A percentile compares a stretch with the other conserved stretches of the same genome.
Conservation (phyloP, 2,797 vertebrate genomes). For the Thunnus albacares region DNA sequence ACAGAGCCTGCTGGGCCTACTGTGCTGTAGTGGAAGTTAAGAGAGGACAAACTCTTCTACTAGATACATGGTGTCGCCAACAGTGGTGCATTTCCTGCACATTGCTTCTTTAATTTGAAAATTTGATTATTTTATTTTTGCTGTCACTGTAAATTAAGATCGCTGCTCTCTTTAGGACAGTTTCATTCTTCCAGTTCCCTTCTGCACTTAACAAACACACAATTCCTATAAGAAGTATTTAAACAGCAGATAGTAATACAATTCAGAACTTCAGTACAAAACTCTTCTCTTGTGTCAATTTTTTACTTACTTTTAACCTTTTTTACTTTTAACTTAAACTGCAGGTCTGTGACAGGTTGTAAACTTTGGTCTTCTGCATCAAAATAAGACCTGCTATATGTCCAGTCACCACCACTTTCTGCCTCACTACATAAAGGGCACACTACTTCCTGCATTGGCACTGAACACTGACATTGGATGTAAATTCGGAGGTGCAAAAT, state of each 20-base stretch:
- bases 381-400: too few relatives aligned
- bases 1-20: conserved; percentile 28
- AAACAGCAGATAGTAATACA: not conserved
- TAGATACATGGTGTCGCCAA: not conserved
- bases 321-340: too few relatives aligned
- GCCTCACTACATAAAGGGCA: too few relatives aligned
- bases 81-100: not conserved
- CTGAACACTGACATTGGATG: too few relatives aligned
- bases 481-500: not conserved
- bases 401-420: too few relatives aligned
- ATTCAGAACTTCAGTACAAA: too few relatives aligned
- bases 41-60: conserved; percentile 26
- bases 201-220: conserved; percentile 1
- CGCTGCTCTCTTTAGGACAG: not conserved
- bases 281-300: too few relatives aligned
- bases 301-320: too few relatives aligned
- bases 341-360: too few relatives aligned
- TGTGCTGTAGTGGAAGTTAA: conserved; percentile 39
- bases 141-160: conserved; percentile 11
- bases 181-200: not conserved
- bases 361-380: too few relatives aligned
- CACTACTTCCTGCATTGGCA: too few relatives aligned
- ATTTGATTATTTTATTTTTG: conserved; percentile 9
- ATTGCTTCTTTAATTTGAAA: conserved; percentile 3
- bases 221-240: not conserved